phyloP scores from a whole-genome alignment of 1,140 invertebrate genomes.

The Patella vulgata region DNA sequence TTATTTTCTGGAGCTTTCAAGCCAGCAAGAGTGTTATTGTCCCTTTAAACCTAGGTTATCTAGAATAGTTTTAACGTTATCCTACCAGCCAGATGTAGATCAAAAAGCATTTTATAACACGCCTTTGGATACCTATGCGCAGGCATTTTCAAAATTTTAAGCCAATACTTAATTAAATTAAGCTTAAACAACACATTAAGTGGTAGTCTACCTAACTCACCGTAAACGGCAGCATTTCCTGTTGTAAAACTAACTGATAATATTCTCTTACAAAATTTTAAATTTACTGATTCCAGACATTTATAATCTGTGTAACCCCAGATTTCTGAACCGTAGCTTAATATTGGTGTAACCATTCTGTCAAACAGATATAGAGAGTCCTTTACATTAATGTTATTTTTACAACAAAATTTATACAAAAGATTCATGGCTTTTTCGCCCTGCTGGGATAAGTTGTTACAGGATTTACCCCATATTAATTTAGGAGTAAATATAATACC shows the following conservation, averaged over 20 bases:
- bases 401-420: conserved; percentile 1
- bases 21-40: too few species aligned
- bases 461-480: not conserved
- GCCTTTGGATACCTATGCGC: too few species aligned
- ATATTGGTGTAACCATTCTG: not conserved
- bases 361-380: conserved; percentile 10
- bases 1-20: too few species aligned
- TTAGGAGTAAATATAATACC: too few species aligned
- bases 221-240: not conserved
- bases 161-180: too few species aligned
- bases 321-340: conserved; percentile 8
- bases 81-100: too few species aligned
- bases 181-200: too few species aligned
- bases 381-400: conserved; percentile 1
- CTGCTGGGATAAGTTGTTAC: conserved; percentile 3
- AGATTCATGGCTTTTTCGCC: not conserved
- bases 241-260: not conserved
- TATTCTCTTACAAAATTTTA: conserved; percentile 9
- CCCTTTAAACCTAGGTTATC: too few species aligned
- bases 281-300: conserved; percentile 1
- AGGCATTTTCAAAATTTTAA: too few species aligned
- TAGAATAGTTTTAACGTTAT: too few species aligned
- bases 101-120: too few species aligned
- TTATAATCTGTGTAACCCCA: conserved; percentile 6
- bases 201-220: too few species aligned